A percentile compares a stretch with the other conserved stretches of the same genome.
These are phyloP conservation scores for Pempheris klunzingeri DNA, from an alignment of 2,797 vertebrate species.

Conservation along the genomic window DNA sequence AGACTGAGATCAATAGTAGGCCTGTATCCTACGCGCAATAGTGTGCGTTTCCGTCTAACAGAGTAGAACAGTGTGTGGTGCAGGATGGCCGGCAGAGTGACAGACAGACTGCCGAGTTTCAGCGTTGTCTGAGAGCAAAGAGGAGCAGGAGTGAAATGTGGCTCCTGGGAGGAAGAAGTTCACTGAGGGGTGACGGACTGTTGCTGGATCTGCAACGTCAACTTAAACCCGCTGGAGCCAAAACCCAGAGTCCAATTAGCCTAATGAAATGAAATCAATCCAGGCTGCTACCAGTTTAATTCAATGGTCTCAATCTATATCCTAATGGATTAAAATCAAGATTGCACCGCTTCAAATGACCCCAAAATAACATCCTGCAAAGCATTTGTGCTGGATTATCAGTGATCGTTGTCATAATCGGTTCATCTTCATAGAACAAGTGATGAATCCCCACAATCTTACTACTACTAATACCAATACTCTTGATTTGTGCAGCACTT, in stretches of 20 bases:
- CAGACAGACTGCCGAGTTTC: background rate
- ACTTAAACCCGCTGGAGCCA: background rate
- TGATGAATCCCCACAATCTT: too few relatives aligned
- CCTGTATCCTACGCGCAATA: conserved; percentile 54
- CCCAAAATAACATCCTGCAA: background rate
- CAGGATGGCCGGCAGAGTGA: background rate
- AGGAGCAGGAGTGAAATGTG: background rate
- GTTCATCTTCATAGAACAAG: background rate
- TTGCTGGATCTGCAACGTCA: conserved; percentile 21
- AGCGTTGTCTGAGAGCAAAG: conserved; percentile 14
- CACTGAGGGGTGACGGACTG: conserved; percentile 23
- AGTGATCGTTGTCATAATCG: background rate
- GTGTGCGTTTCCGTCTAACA: conserved; percentile 59
- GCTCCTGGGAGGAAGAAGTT: conserved; percentile 38
- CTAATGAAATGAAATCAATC: background rate
- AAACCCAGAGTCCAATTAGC: background rate
- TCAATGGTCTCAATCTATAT: background rate
- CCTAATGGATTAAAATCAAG: background rate
- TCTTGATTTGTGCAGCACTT: too few relatives aligned
- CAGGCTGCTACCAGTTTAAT: background rate
- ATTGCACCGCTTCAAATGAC: too few relatives aligned
- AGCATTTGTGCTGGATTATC: background rate
- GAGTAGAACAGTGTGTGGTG: conserved; percentile 31
- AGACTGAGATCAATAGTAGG: conserved; percentile 72
- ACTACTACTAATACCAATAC: too few relatives aligned